phyloP scores from a whole-genome alignment of 2,797 vertebrate species.

The Thamnophis elegans region DNA sequence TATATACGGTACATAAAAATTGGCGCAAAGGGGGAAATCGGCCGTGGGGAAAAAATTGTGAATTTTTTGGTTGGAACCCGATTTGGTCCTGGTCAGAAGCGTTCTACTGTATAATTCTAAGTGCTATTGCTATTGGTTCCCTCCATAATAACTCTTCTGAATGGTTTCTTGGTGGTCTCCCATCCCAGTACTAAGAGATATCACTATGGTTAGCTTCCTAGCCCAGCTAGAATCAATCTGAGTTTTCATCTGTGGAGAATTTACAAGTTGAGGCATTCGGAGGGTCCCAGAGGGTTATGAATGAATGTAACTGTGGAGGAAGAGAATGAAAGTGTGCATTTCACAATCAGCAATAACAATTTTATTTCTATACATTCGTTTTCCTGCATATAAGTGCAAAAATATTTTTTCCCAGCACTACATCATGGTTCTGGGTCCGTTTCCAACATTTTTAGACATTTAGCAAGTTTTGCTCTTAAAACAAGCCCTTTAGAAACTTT shows the following conservation, averaged over 20 bases:
- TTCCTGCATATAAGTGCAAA: not conserved
- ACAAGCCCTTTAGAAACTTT: not conserved
- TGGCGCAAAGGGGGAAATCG: too few species aligned
- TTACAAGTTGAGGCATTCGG: not conserved
- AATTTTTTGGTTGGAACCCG: too few species aligned
- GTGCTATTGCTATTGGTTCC: not conserved
- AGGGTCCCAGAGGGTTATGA: not conserved
- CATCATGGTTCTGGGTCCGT: not conserved
- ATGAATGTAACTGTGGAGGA: not conserved
- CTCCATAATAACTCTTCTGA: not conserved
- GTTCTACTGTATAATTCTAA: too few species aligned
- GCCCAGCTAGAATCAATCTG: not conserved
- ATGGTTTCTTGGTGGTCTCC: not conserved
- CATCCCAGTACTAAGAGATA: not conserved
- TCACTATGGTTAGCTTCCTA: not conserved
- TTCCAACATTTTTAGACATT: not conserved
- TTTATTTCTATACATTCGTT: not conserved
- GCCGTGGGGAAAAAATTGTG: too few species aligned
- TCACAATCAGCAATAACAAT: not conserved
- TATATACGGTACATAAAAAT: too few species aligned
- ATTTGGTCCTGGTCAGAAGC: too few species aligned
- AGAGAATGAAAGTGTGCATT: not conserved
- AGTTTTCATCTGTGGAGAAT: not conserved
- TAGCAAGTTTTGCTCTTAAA: not conserved
- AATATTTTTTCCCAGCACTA: not conserved